Percentiles rank a stretch among this genome's conserved stretches.
Conservation (phyloP, 1,140 invertebrate genomes). For the Pristionchus pacificus region DNA sequence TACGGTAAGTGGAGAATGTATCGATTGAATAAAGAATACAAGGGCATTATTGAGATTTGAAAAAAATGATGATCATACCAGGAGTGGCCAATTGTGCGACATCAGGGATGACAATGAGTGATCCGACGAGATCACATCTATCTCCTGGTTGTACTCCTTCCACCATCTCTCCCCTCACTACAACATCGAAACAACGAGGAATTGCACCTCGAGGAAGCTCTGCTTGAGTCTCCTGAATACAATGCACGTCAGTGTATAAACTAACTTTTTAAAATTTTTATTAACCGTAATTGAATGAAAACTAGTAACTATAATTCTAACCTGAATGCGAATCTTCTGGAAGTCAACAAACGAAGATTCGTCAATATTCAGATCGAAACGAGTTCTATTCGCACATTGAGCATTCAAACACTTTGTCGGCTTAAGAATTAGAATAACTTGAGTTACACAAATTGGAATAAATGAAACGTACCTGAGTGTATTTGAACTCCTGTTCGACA, state of each 20-base stretch:
- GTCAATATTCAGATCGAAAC: conserved; percentile 85
- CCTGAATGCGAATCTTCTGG: conserved; percentile 92
- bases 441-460: conserved; percentile 22
- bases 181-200: conserved; percentile 87
- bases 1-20: too few species aligned
- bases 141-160: conserved; percentile 88
- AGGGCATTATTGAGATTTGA: neutral
- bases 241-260: too few species aligned
- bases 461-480: conserved; percentile 76
- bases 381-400: conserved; percentile 81
- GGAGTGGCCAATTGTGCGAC: conserved; percentile 79
- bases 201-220: conserved; percentile 94
- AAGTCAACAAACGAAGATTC: conserved; percentile 96
- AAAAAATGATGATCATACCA: conserved; percentile 57
- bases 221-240: conserved; percentile 86
- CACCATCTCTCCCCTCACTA: conserved; percentile 90
- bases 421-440: conserved; percentile 64
- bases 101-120: conserved; percentile 94
- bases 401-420: conserved; percentile 92
- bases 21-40: too few species aligned
- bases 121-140: conserved; percentile 90
- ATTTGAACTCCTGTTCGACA: conserved; percentile 94
- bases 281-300: neutral
- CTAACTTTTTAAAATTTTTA: neutral
- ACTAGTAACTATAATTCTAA: too few species aligned